These are phyloP conservation scores for Elgaria multicarinata DNA, from an alignment of 2,113 vertebrate species.

Conservation along the genomic window DNA sequence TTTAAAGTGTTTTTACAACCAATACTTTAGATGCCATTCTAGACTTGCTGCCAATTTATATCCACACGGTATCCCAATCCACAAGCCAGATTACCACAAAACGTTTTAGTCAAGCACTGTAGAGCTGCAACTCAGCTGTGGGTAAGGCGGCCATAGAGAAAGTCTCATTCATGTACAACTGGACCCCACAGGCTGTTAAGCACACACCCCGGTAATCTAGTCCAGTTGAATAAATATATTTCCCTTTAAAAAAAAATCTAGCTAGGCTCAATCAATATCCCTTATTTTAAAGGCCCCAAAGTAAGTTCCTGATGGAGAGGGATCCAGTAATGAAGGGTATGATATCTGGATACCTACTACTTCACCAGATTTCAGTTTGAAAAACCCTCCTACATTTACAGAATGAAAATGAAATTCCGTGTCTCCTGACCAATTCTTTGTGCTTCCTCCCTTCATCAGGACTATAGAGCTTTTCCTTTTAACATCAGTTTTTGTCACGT, in stretches of 20 bases:
- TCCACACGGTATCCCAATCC: background rate
- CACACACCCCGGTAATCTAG: constrained; percentile 61
- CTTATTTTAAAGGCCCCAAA: constrained; percentile 94
- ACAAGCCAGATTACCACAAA: background rate
- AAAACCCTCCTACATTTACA: constrained; percentile 90
- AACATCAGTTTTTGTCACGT: constrained; percentile 87
- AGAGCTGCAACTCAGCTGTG: background rate
- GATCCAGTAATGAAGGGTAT: constrained; percentile 89
- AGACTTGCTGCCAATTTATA: background rate
- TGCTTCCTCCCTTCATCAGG: constrained; percentile 92
- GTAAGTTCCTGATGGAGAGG: constrained; percentile 88
- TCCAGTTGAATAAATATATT: constrained; percentile 40
- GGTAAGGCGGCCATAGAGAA: background rate
- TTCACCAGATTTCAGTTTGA: constrained; percentile 85
- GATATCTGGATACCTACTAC: constrained; percentile 90
- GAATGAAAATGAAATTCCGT: constrained; percentile 93
- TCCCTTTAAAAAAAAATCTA: background rate
- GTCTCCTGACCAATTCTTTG: constrained; percentile 86
- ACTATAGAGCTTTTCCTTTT: constrained; percentile 78
- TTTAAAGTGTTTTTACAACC: background rate
- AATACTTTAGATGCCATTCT: background rate
- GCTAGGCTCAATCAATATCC: constrained; percentile 81
- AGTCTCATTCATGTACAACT: background rate
- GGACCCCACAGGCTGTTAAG: constrained; percentile 17
- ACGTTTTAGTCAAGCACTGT: background rate